Evolutionary conservation across 1,140 invertebrate species (phyloP).

Genomic region (Magallana gigas): DNA sequence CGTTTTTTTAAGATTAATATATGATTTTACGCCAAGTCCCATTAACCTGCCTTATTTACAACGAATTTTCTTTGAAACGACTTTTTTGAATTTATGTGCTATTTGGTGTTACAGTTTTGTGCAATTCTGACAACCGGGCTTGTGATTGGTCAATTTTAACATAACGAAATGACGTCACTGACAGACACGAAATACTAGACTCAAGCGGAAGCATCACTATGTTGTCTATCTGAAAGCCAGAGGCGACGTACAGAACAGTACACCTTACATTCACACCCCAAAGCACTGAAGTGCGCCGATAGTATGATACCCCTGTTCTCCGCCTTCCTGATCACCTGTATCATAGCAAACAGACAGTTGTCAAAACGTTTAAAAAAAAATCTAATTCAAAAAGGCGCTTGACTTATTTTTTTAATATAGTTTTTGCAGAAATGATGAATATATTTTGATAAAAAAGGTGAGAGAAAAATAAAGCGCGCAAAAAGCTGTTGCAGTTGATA

Average conservation of each 20-base stretch:
- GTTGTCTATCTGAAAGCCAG: constrained; percentile 30
- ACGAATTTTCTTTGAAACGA: too few species aligned
- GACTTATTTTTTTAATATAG: too few species aligned
- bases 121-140: too few species aligned
- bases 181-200: constrained; percentile 3
- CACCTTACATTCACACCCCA: constrained; percentile 31
- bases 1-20: too few species aligned
- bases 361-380: background rate
- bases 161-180: background rate
- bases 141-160: too few species aligned
- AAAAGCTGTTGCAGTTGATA: background rate
- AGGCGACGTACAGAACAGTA: constrained; percentile 13
- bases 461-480: background rate
- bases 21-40: too few species aligned
- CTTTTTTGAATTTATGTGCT: too few species aligned
- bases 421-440: too few species aligned
- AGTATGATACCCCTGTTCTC: background rate
- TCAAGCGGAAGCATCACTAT: background rate
- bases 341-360: constrained; percentile 27
- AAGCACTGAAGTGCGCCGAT: constrained; percentile 21
- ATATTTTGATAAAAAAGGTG: background rate
- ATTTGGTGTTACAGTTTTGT: too few species aligned
- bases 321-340: constrained; percentile 6
- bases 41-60: too few species aligned
- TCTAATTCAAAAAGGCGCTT: too few species aligned